phyloP scores from a whole-genome alignment of 2,888 invertebrate genomes.

The Oscheius myriophilus region DNA sequence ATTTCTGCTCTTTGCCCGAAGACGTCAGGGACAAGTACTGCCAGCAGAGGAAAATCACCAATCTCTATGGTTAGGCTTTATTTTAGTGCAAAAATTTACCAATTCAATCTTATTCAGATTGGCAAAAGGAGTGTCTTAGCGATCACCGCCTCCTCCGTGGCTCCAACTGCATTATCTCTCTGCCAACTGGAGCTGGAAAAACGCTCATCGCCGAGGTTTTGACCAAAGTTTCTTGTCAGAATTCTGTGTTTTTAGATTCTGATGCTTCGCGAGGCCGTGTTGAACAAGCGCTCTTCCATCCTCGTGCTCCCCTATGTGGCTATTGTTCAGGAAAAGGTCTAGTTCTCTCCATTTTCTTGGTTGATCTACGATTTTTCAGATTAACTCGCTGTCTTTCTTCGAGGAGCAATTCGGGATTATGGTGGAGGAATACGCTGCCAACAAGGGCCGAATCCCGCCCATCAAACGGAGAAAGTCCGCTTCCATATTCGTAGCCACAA shows the following conservation, averaged over 20 bases:
- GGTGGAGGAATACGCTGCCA: constrained; percentile 93
- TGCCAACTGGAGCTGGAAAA: constrained; percentile 97
- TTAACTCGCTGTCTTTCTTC: constrained; percentile 85
- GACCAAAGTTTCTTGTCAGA: constrained; percentile 41
- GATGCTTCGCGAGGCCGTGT: constrained; percentile 85
- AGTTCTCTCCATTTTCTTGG: background rate
- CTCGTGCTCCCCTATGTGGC: constrained; percentile 93
- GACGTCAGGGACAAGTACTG: constrained; percentile 45
- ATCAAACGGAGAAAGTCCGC: constrained; percentile 80
- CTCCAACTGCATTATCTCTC: constrained; percentile 86
- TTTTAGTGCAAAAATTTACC: background rate
- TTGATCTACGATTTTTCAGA: constrained; percentile 74
- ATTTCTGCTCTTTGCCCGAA: constrained; percentile 35
- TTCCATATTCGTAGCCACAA: constrained; percentile 89
- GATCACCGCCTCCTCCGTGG: constrained; percentile 80
- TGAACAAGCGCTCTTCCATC: constrained; percentile 83
- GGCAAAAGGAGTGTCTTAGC: constrained; percentile 91
- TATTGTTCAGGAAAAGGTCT: constrained; percentile 94
- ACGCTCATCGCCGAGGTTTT: constrained; percentile 91
- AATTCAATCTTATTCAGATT: constrained; percentile 77
- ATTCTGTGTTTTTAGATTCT: constrained; percentile 72
- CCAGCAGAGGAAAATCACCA: constrained; percentile 45
- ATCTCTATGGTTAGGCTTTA: constrained; percentile 49
- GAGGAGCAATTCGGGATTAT: constrained; percentile 87
- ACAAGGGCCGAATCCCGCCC: constrained; percentile 79